Evolutionary conservation across 2,797 vertebrate species (phyloP), one percentile per base, ranked within the genome.

Genomic region (Gila robusta): DNA sequence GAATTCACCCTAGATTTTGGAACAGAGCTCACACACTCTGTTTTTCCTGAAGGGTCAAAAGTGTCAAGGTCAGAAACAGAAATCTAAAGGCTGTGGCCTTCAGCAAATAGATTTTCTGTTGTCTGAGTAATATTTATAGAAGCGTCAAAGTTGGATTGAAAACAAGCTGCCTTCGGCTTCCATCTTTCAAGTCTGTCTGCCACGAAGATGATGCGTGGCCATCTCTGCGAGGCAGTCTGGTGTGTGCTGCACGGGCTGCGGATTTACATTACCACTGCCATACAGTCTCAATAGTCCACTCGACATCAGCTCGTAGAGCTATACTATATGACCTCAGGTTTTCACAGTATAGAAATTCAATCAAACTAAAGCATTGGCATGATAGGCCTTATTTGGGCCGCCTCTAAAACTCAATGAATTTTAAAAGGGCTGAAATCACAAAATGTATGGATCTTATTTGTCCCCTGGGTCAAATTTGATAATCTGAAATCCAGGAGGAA

Each of bases 41-140:
- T 83, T 78, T 62, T 71, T 67, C 74, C 28, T 64, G 19, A 59
- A 79, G 56, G 8, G 66, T 81, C 35, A 71, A 87, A 81, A 83
- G 79, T 79, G 85, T 67, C 81, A 89, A 87, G 89, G 91, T 93
- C 80, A 90, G 49, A n/a, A 16, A 79, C 89, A 83, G 62, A 86
- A 85, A 88, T 85, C 87, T 89, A 81, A 87, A 91, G 84, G 87
- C 83, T 21, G 64, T 49, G 47, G 2, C 19, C 87, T 89, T 88
- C 85, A 26, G 47, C 35, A 87, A 83, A 90, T 82, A 14, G 85
- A 93, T 92, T 88, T 89, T 89, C 79, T 87, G 71, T 88, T 88
- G 90, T 89, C 88, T 89, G 88, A 76, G 88, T 79, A 71, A 89
- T 92, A 91, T 94, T 92, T 91, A 90, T 90, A 92, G 87, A 91